phyloP scores from a whole-genome alignment of 2,797 vertebrate species.

The Rhinella marina region DNA sequence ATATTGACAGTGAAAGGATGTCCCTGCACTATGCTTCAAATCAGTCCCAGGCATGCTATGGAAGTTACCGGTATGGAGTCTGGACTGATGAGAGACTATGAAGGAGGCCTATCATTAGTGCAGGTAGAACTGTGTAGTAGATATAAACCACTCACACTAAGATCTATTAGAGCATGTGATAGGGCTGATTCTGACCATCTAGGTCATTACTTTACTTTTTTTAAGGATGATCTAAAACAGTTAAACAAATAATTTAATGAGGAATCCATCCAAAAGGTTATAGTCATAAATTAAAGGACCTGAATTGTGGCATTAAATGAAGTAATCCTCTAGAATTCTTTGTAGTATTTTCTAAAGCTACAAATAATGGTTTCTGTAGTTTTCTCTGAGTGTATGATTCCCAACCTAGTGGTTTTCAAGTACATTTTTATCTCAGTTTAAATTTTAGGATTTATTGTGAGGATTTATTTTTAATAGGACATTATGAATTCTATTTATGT shows the following conservation, averaged over 20 bases:
- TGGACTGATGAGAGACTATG: neutral
- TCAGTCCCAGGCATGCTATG: neutral
- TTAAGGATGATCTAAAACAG: neutral
- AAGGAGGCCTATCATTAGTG: constrained; percentile 6
- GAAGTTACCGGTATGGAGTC: neutral
- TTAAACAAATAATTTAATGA: neutral
- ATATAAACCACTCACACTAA: neutral
- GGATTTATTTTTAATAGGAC: too few relatives aligned
- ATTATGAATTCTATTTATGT: too few relatives aligned
- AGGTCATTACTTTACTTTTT: neutral
- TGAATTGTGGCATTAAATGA: neutral
- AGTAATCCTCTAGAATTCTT: neutral
- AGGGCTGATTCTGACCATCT: neutral
- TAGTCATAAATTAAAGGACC: neutral
- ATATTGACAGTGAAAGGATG: neutral
- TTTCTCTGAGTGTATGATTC: neutral
- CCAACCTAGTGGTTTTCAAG: neutral
- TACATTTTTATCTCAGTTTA: too few relatives aligned
- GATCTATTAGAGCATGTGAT: neutral
- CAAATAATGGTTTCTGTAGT: neutral
- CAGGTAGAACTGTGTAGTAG: neutral
- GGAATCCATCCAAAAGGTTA: constrained; percentile 6
- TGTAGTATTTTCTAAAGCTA: neutral
- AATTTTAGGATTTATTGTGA: too few relatives aligned
- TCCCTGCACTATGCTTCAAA: neutral